phyloP scores from a whole-genome alignment of 2,888 invertebrate genomes.

The Candidula unifasciata region DNA sequence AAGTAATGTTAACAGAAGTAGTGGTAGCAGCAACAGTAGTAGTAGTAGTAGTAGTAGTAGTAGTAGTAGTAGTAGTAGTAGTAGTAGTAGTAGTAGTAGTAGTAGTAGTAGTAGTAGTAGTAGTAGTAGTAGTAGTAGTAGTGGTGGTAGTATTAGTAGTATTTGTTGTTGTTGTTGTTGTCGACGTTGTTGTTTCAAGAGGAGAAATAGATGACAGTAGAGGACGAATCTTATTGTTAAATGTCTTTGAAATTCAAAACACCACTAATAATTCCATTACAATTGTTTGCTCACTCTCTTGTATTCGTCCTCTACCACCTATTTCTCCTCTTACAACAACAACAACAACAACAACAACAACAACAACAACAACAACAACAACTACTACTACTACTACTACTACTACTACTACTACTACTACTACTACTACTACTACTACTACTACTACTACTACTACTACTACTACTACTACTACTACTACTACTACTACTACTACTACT shows the following conservation, averaged over 20 bases:
- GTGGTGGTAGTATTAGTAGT: too few relatives aligned
- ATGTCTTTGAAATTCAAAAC: too few relatives aligned
- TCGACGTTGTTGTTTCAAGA: conserved; percentile 2
- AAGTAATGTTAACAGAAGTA: not conserved
- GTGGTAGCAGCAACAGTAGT: not conserved
- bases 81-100: conserved; percentile 25
- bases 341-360: not conserved
- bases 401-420: not conserved
- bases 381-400: not conserved
- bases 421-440: conserved; percentile 14
- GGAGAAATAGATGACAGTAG: conserved; percentile 14
- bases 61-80: conserved; percentile 25
- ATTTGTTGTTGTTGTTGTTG: conserved; percentile 27
- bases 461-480: conserved; percentile 4
- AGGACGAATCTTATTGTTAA: too few relatives aligned
- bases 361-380: not conserved
- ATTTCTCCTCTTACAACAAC: too few relatives aligned
- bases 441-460: conserved; percentile 12
- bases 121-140: conserved; percentile 31
- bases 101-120: conserved; percentile 28
- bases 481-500: conserved; percentile 8
- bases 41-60: conserved; percentile 27
- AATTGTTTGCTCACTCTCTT: too few relatives aligned
- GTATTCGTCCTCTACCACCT: too few relatives aligned
- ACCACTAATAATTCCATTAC: too few relatives aligned